These are phyloP conservation scores for Chloroceryle aenea DNA, from an alignment of 2,113 vertebrate genomes.

Conservation along the genomic window DNA sequence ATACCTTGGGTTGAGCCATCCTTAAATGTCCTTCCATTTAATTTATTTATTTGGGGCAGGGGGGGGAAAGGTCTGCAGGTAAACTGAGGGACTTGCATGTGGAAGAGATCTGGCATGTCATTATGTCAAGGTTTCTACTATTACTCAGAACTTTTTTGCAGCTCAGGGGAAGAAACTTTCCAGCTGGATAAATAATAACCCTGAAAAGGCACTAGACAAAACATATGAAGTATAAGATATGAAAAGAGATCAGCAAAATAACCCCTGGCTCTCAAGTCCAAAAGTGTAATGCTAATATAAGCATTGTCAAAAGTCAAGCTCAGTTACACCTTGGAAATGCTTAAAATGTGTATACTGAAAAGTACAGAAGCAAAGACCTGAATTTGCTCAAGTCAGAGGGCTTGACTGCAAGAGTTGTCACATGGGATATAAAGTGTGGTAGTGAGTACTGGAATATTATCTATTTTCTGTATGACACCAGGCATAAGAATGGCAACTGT, in stretches of 20 bases:
- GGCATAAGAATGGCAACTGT: background rate
- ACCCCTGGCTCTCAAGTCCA: constrained; percentile 25
- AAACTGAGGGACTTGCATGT: background rate
- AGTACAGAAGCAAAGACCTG: background rate
- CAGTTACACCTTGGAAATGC: background rate
- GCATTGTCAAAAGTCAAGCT: constrained; percentile 10
- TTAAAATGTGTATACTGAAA: background rate
- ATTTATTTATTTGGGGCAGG: constrained; percentile 6
- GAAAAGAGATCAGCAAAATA: constrained; percentile 54
- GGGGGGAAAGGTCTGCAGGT: background rate
- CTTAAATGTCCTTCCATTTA: constrained; percentile 1
- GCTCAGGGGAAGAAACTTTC: constrained; percentile 58
- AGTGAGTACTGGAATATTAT: background rate
- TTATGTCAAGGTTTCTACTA: constrained; percentile 40
- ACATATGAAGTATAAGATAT: background rate
- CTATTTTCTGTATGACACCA: background rate
- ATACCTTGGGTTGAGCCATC: background rate
- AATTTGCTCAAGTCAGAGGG: background rate
- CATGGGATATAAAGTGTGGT: background rate
- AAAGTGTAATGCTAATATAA: constrained; percentile 5
- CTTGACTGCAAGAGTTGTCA: background rate
- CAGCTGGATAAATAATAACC: constrained; percentile 46
- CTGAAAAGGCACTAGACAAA: constrained; percentile 9
- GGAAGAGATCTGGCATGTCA: constrained; percentile 38
- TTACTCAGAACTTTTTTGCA: constrained; percentile 37